Percentiles rank a stretch among this genome's conserved stretches.
Evolutionary conservation across 2,113 vertebrate species (phyloP).

Genomic region (Cathartes aura): DNA sequence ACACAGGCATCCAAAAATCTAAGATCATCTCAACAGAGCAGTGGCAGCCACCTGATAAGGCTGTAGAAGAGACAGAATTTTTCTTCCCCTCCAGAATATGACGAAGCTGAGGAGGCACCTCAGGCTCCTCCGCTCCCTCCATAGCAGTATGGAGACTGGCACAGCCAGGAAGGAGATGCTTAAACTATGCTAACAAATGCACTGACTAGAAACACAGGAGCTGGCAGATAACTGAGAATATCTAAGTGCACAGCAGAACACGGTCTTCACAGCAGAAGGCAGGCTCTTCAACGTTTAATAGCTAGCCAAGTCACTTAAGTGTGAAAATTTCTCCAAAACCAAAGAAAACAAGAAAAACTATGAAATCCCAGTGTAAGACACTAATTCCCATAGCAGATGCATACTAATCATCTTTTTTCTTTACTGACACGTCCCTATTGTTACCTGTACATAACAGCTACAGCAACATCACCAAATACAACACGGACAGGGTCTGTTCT

Average conservation of each 20-base stretch:
- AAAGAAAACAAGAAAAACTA: neutral
- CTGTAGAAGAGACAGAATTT: neutral
- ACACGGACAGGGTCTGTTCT: fast-evolving
- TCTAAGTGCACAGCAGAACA: neutral
- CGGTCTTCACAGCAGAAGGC: neutral
- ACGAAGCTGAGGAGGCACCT: neutral
- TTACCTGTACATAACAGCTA: neutral
- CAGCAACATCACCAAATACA: neutral
- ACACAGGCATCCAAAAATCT: neutral
- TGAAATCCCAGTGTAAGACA: neutral
- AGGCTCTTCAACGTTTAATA: neutral
- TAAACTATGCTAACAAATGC: neutral
- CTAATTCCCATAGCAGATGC: neutral
- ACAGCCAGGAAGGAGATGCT: neutral
- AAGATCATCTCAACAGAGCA: neutral
- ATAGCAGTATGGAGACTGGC: neutral
- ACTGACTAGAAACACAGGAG: neutral
- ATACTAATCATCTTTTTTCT: neutral
- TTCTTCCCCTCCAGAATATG: neutral
- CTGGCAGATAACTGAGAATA: neutral
- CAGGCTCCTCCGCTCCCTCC: neutral
- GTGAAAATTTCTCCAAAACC: neutral
- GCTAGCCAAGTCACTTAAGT: neutral
- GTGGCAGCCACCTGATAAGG: neutral
- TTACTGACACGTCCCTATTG: neutral